These are phyloP conservation scores for Ochlodes sylvanus DNA, from an alignment of 2,888 invertebrate genomes.

Conservation along the genomic window DNA sequence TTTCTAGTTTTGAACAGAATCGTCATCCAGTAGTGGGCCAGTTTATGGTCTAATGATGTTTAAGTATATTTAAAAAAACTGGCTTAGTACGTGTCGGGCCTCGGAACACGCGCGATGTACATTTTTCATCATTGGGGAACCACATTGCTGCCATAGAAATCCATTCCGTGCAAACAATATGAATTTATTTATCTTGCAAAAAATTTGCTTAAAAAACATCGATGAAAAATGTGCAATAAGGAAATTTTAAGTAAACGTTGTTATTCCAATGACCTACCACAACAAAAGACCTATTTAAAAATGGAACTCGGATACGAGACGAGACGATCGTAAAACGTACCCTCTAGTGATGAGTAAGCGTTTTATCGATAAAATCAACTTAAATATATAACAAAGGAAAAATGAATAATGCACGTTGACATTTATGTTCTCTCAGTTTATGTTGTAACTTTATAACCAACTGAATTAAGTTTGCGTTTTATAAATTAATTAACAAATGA, in stretches of 20 bases:
- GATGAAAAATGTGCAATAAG: too few species aligned
- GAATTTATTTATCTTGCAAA: too few species aligned
- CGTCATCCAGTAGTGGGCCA: too few species aligned
- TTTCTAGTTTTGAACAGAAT: too few species aligned
- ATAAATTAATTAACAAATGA: background rate
- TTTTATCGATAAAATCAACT: slow-evolving; percentile 30
- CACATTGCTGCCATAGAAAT: too few species aligned
- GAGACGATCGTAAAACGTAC: slow-evolving; percentile 77
- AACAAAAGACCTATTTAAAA: slow-evolving; percentile 76
- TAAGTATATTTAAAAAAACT: too few species aligned
- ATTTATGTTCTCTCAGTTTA: slow-evolving; percentile 2
- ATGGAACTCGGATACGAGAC: slow-evolving; percentile 71
- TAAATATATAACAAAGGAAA: slow-evolving; percentile 18
- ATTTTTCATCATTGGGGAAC: too few species aligned
- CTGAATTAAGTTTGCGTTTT: background rate
- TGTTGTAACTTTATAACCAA: background rate
- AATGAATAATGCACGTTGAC: slow-evolving; percentile 6
- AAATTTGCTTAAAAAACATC: too few species aligned
- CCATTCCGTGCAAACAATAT: too few species aligned
- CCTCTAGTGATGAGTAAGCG: slow-evolving; percentile 60
- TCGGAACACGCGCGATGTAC: too few species aligned
- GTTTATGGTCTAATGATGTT: too few species aligned
- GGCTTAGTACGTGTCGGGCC: too few species aligned
- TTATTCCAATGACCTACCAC: slow-evolving; percentile 76
- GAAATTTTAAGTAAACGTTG: slow-evolving; percentile 39